Conservation (phyloP, 2,797 vertebrate species). For the Scomberomorus guttatus region DNA sequence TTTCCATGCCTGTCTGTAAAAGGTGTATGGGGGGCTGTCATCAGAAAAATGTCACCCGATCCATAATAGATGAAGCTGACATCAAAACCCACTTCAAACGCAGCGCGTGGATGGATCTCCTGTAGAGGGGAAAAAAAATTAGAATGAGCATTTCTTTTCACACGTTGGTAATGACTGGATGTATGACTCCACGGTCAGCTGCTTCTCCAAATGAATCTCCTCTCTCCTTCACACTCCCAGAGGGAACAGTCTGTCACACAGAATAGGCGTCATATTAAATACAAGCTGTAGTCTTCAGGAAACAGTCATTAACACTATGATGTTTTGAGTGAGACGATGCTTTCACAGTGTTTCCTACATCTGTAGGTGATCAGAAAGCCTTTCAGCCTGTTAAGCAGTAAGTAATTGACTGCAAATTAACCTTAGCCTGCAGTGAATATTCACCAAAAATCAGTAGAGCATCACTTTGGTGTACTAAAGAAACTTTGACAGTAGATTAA, state of each 20-base stretch:
- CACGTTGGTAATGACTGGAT: constrained; percentile 22
- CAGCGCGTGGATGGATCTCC: constrained; percentile 15
- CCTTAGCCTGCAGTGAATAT: background rate
- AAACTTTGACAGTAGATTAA: constrained; percentile 8
- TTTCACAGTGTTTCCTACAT: constrained; percentile 1
- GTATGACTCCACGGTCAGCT: constrained; percentile 31
- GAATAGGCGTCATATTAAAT: constrained; percentile 32
- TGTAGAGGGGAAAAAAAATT: background rate
- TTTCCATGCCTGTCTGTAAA: constrained; percentile 35
- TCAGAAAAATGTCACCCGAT: constrained; percentile 64
- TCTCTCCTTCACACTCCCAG: constrained; percentile 22
- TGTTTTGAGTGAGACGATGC: constrained; percentile 1
- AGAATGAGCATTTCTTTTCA: constrained; percentile 7
- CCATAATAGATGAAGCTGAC: constrained; percentile 72
- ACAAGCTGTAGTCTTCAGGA: constrained; percentile 10
- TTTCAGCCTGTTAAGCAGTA: background rate
- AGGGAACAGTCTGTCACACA: constrained; percentile 19
- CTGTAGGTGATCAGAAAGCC: constrained; percentile 10
- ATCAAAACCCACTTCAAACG: constrained; percentile 73
- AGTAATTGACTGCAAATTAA: constrained; percentile 15
- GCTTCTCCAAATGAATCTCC: constrained; percentile 36
- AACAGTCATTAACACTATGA: background rate
- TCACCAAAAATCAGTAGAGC: background rate
- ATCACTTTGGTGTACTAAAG: constrained; percentile 1
- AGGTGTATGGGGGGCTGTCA: constrained; percentile 43